Conservation (phyloP, 2,797 vertebrate genomes). For the Ficedula albicollis region DNA sequence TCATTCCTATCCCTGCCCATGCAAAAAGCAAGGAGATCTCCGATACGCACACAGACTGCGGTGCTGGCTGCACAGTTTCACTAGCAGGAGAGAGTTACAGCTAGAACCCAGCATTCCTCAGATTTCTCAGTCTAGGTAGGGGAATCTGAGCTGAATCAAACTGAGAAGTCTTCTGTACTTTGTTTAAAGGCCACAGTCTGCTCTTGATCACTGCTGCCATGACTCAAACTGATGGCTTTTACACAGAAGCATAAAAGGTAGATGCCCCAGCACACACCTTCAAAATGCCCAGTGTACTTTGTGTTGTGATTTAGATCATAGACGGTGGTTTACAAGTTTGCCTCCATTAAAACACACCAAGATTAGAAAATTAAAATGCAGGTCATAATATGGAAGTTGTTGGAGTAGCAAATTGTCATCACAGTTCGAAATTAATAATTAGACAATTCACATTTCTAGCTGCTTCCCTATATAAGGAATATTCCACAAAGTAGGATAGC, state of each 20-base stretch:
- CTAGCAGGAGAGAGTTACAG: neutral
- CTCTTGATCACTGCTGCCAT: neutral
- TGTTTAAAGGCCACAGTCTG: neutral
- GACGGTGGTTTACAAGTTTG: neutral
- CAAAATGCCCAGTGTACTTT: neutral
- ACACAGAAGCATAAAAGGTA: neutral
- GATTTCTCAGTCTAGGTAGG: neutral
- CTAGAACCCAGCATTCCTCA: neutral
- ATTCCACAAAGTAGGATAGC: neutral
- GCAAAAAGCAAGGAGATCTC: neutral
- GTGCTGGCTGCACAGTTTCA: rapidly evolving
- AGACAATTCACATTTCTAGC: neutral
- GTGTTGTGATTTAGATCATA: neutral
- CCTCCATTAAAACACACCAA: neutral
- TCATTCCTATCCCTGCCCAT: neutral
- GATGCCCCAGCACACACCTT: neutral
- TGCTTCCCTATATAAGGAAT: neutral
- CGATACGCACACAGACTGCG: rapidly evolving
- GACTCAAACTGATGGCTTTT: neutral
- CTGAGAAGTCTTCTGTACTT: neutral
- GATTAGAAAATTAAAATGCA: neutral
- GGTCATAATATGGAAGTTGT: neutral
- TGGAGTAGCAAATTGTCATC: neutral
- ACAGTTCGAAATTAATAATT: neutral
- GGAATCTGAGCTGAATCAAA: neutral